phyloP scores from a whole-genome alignment of 2,888 invertebrate genomes.

The Drosophila merina region DNA sequence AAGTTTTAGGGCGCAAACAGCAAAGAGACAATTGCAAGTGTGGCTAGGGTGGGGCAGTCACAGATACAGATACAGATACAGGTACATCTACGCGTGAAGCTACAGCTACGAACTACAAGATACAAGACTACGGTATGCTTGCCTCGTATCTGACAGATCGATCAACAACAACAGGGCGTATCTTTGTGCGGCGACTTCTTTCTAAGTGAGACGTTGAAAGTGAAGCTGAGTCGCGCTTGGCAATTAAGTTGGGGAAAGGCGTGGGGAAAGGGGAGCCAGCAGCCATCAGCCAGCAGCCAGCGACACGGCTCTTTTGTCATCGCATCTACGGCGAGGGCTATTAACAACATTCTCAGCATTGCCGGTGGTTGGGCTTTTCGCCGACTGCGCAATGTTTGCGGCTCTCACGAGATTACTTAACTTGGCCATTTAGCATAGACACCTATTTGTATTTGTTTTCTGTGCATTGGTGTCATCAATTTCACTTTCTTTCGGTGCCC shows the following conservation, averaged over 20 bases:
- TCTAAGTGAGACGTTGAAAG: conserved; percentile 65
- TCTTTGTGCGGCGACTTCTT: conserved; percentile 47
- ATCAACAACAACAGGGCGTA: conserved; percentile 57
- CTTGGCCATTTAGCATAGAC: conserved; percentile 73
- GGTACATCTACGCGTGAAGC: conserved; percentile 23
- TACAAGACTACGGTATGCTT: conserved; percentile 42
- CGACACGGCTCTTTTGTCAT: conserved; percentile 38
- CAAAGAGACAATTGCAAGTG: conserved; percentile 59
- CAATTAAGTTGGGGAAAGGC: conserved; percentile 23
- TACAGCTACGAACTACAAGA: conserved; percentile 30
- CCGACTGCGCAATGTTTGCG: conserved; percentile 75
- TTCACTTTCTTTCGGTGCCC: conserved; percentile 77
- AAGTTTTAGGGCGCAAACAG: conserved; percentile 69
- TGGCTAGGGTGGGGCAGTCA: conserved; percentile 11
- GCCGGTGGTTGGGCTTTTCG: conserved; percentile 36
- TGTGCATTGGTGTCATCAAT: conserved; percentile 80
- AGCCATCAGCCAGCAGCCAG: conserved; percentile 6
- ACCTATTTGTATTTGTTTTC: conserved; percentile 61
- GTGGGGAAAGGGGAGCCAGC: conserved; percentile 8
- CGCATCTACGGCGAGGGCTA: conserved; percentile 46
- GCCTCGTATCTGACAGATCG: conserved; percentile 72
- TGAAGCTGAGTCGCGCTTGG: conserved; percentile 52
- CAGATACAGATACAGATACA: conserved; percentile 13
- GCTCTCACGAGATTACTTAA: conserved; percentile 78
- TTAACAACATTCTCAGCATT: conserved; percentile 68